phyloP scores from a whole-genome alignment of 37 sponge, comb jelly and placozoan genomes.

The Beroe forskalii region DNA sequence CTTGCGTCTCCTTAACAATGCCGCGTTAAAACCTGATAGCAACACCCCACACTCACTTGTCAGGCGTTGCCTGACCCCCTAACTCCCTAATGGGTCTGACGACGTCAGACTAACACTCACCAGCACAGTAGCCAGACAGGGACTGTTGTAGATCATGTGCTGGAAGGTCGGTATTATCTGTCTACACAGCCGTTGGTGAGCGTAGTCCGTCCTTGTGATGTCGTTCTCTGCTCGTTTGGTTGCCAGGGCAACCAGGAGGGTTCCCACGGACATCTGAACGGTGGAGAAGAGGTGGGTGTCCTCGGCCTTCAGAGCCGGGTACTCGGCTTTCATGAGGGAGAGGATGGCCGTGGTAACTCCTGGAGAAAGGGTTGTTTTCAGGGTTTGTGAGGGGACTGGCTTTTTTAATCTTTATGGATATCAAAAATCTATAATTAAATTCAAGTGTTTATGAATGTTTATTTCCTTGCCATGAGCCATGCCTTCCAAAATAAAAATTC shows the following conservation, averaged over 20 bases:
- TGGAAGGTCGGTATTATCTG: slow-evolving; percentile 42
- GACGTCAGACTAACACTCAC: neutral
- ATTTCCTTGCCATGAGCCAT: too few relatives aligned
- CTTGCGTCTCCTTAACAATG: too few relatives aligned
- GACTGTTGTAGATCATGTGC: slow-evolving; percentile 53
- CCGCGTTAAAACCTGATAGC: too few relatives aligned
- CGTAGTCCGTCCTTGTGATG: slow-evolving; percentile 34
- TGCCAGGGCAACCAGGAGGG: slow-evolving; percentile 9
- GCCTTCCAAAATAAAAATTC: too few relatives aligned
- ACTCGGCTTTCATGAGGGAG: slow-evolving; percentile 6
- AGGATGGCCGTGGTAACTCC: slow-evolving; percentile 41
- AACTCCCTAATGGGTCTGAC: too few relatives aligned
- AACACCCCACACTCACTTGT: too few relatives aligned
- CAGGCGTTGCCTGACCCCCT: too few relatives aligned
- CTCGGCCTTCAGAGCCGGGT: slow-evolving; percentile 29
- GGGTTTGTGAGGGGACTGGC: too few relatives aligned
- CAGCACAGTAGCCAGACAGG: slow-evolving; percentile 63
- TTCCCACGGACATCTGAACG: neutral
- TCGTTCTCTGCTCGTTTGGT: slow-evolving; percentile 54
- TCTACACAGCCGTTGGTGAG: slow-evolving; percentile 56
- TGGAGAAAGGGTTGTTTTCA: neutral
- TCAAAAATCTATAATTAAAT: too few relatives aligned
- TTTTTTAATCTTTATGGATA: too few relatives aligned
- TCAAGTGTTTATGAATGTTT: too few relatives aligned
- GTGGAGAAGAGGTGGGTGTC: slow-evolving; percentile 31